Evolutionary conservation across 2,888 invertebrate species (phyloP).

Genomic region (Myopa testacea): DNA sequence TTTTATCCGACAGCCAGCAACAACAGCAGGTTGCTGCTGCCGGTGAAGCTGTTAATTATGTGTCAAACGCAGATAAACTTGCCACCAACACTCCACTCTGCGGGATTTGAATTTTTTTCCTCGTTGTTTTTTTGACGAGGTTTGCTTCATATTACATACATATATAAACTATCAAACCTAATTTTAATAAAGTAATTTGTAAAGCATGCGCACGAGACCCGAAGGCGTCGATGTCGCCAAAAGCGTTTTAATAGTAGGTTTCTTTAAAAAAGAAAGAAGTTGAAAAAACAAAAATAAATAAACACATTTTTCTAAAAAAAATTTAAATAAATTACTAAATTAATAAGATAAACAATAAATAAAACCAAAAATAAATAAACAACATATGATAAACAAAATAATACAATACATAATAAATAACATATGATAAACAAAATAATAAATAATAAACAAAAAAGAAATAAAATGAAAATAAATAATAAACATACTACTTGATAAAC

Average conservation of each 20-base stretch:
- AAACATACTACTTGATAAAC: too few species aligned
- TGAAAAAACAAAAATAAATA: neutral
- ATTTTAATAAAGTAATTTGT: neutral
- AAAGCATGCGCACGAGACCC: neutral
- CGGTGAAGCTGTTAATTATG: neutral
- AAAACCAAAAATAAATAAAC: too few species aligned
- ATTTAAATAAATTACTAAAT: neutral
- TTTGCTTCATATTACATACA: too few species aligned
- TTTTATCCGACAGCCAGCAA: neutral
- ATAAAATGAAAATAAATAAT: too few species aligned
- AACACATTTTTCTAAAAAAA: neutral
- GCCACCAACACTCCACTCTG: conserved; percentile 4
- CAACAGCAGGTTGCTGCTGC: neutral
- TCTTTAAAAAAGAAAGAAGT: neutral
- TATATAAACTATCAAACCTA: neutral
- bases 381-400: too few species aligned
- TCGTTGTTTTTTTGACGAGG: neutral
- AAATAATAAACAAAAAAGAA: too few species aligned
- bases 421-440: too few species aligned
- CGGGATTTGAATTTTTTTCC: neutral
- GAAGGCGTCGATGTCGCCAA: neutral
- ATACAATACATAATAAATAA: too few species aligned
- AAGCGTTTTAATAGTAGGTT: neutral
- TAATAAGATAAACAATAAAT: too few species aligned
- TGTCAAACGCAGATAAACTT: neutral